These are phyloP conservation scores for Pheosia tremula DNA, from an alignment of 2,888 invertebrate species.

Conservation along the genomic window DNA sequence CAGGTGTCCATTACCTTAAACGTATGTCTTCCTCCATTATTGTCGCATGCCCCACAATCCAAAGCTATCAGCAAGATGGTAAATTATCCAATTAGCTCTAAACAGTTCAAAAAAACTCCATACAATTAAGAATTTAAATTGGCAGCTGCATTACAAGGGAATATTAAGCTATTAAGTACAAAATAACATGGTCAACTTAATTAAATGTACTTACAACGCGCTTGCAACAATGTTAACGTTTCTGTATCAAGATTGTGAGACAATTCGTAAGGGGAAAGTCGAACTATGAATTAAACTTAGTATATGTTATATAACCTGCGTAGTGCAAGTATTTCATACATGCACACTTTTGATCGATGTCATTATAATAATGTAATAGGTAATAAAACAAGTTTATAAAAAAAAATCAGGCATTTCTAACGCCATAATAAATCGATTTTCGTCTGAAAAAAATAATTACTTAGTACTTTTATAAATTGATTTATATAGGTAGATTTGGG, in stretches of 20 bases:
- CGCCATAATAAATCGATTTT: too few species aligned
- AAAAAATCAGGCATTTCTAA: too few species aligned
- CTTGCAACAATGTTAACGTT: conserved; percentile 42
- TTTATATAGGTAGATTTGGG: too few species aligned
- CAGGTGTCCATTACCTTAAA: too few species aligned
- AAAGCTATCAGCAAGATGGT: conserved; percentile 20
- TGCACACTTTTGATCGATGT: too few species aligned
- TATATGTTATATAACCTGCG: conserved; percentile 16
- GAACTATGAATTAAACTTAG: conserved; percentile 14
- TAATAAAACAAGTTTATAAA: too few species aligned
- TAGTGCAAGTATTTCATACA: too few species aligned
- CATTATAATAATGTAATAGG: too few species aligned
- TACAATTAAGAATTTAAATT: conserved; percentile 31
- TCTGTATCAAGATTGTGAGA: conserved; percentile 32
- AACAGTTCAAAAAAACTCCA: conserved; percentile 17
- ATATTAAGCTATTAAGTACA: conserved; percentile 41
- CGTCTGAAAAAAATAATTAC: too few species aligned
- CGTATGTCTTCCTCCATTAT: neutral
- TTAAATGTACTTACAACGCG: conserved; percentile 38
- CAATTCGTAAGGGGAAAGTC: conserved; percentile 37
- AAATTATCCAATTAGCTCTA: conserved; percentile 27
- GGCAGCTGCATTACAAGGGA: conserved; percentile 21
- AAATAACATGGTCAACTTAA: conserved; percentile 37
- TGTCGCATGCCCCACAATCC: neutral
- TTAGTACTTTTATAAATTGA: too few species aligned